Evolutionary conservation across 2,113 vertebrate species (phyloP), one percentile per base, ranked within the genome.

Genomic region (Dermatemys mawii): DNA sequence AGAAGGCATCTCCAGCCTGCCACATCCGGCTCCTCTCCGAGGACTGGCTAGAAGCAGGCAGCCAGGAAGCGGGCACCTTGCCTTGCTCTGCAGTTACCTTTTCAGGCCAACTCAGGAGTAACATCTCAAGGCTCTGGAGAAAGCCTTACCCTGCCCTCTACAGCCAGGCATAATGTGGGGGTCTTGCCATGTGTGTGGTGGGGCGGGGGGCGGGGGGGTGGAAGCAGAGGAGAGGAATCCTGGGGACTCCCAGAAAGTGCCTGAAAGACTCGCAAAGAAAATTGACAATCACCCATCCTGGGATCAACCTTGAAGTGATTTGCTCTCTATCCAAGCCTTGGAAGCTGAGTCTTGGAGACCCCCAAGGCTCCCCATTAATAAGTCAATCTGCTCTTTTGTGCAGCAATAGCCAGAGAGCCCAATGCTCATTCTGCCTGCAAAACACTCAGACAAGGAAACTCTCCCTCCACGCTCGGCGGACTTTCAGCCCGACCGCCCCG

Each of bases 131-230:
- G 35, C 57, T 85, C 5, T 1, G 0, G 49, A 0, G 0, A 46
- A 35, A 51, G 9, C 83, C 0, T 0, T 48, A 50, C 48, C 32
- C 12, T 0, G 48, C n/a, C 38, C 85, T 83, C 78, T 3, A 2
- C 11, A 67, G 29, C 48, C 0, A 0, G n/a, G 21, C 49, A 46
- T 2, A 16, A 46, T 0, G 2, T 0, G 19, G 5, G 84, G 53
- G 55, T 3, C 57, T 0, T 0, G 38, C 60, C 75, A 88, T 32
- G 21, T 11, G 35, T n/a, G n/a, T n/a, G n/a, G n/a, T n/a, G n/a
- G n/a, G n/a, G n/a, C n/a, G n/a, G n/a, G n/a, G n/a, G n/a, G n/a
- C n/a, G 82, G 32, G n/a, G 1, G 14, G 35, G 1, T n/a, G n/a
- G n/a, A n/a, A n/a, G n/a, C 26, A 50, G 54, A 88, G 55, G 27